phyloP scores from a whole-genome alignment of 2,113 vertebrate species.

The Hiodon tergisus region DNA sequence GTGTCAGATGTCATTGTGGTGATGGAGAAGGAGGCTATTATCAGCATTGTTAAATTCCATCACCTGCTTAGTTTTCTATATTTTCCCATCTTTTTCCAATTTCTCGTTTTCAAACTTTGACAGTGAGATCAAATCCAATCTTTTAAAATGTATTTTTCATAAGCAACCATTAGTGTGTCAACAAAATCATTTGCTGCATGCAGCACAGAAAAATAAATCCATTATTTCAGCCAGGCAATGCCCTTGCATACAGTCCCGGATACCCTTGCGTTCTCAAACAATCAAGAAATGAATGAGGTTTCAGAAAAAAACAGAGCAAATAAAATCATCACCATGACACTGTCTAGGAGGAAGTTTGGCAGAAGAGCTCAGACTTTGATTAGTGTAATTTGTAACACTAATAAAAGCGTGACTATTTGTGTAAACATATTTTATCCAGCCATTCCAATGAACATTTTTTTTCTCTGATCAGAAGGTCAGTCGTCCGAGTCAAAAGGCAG shows the following conservation, averaged over 20 bases:
- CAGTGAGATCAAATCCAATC: neutral
- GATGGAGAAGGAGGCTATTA: constrained; percentile 12
- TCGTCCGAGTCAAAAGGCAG: constrained; percentile 4
- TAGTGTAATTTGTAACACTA: constrained; percentile 3
- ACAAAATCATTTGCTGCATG: constrained; percentile 16
- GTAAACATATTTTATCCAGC: constrained; percentile 1
- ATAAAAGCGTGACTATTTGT: constrained; percentile 10
- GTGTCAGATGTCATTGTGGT: constrained; percentile 15
- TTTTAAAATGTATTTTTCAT: constrained; percentile 20
- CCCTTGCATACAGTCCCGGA: constrained; percentile 11
- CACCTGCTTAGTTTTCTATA: constrained; percentile 7
- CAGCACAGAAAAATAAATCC: constrained; percentile 12
- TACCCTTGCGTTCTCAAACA: constrained; percentile 13
- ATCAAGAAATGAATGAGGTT: constrained; percentile 8
- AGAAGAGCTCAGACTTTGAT: neutral
- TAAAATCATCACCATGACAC: neutral
- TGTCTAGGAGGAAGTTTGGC: neutral
- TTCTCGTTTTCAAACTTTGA: neutral
- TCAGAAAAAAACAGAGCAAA: neutral
- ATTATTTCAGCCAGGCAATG: constrained; percentile 18
- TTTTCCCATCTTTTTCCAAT: constrained; percentile 22
- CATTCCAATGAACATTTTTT: neutral
- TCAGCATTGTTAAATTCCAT: constrained; percentile 4
- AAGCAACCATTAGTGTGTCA: constrained; percentile 24
- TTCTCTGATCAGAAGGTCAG: neutral